Evolutionary conservation across 2,113 vertebrate genomes (phyloP).

Genomic region (Pipa parva): DNA sequence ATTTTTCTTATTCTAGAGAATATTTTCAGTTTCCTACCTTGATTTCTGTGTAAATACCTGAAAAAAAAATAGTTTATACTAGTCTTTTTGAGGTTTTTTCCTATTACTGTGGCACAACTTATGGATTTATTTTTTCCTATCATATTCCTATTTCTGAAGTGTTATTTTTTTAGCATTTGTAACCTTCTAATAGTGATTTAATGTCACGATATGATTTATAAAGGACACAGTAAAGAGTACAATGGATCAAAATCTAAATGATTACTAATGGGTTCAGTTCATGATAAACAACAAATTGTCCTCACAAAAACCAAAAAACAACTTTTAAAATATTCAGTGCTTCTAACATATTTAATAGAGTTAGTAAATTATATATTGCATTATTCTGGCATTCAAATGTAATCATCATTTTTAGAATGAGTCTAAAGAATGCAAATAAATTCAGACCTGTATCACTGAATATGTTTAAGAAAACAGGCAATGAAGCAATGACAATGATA

Average conservation of each 20-base stretch:
- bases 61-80: no score
- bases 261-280: constrained; percentile 26
- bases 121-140: no score
- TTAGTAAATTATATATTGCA: constrained; percentile 23
- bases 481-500: no score
- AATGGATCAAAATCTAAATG: constrained; percentile 18
- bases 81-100: no score
- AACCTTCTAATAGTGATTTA: no score
- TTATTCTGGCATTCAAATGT: constrained; percentile 19
- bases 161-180: no score
- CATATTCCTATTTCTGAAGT: no score
- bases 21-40: no score
- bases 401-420: constrained; percentile 5
- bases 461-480: constrained; percentile 5
- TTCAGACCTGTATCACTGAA: not conserved
- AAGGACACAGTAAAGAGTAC: not conserved
- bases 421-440: constrained; percentile 1
- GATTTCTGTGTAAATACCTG: no score
- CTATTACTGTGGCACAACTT: no score
- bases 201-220: no score
- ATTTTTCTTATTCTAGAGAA: no score
- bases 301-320: constrained; percentile 16
- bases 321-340: constrained; percentile 23
- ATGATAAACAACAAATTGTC: constrained; percentile 9
- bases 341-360: constrained; percentile 17